Evolutionary conservation across 2,888 invertebrate genomes (phyloP), one percentile per base, ranked within the genome.

Genomic region (Microctonus aethiopoides): DNA sequence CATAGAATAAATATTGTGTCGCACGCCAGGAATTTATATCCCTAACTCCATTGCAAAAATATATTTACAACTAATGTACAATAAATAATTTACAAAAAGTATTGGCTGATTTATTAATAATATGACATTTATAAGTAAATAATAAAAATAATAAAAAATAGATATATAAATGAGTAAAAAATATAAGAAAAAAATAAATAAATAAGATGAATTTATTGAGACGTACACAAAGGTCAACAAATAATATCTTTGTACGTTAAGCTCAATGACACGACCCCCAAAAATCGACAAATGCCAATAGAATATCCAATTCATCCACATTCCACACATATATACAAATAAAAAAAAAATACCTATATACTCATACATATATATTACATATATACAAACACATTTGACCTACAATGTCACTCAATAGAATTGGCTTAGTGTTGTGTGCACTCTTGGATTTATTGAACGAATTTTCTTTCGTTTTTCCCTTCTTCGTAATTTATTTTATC

Each of bases 11-110:
- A 22, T 11, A 5, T 7, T 61, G 16, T 61, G 22, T 24, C 22
- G 24, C 24, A 10, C 11, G 24, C 24, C 9, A 11, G 54, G 39
- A 61, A 61, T 61, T 61, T 41, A 61, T 61, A 61, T 39, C 39
- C 39, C 13, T 26, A 39, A 61, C 39, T 24, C 34, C 22, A 24
- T 24, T 24, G 22, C 22, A 54, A 20, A 54, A 20, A 22, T 10
- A 22, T 22, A 54, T 13, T 5, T 13, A 36, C 41, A 36, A 36
- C 32, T 7, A 9, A n/a, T 7, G n/a, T 7, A 39, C 39, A 46
- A 46, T 46, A 7, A 46, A 46, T 46, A 7, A 16, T 16, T n/a
- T 16, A 46, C n/a, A 46, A 46, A 16, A 46, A 16, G 3, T 16
- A 46, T 46, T 46, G 46, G 9, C 46, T n/a, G 6, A 39, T 39